phyloP scores from a whole-genome alignment of 2,888 invertebrate genomes.

The Morinoia aosen region DNA sequence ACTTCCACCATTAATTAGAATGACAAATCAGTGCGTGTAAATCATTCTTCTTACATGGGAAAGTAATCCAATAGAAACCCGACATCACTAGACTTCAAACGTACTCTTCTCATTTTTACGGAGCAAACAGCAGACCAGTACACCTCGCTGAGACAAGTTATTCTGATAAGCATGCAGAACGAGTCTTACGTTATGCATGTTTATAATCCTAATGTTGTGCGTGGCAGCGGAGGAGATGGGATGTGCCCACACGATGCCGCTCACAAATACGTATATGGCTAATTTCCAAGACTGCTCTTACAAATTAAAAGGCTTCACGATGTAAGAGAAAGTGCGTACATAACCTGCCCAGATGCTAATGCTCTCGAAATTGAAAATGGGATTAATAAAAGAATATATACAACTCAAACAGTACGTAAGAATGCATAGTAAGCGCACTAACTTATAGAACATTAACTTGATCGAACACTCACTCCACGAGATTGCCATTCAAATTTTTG shows the following conservation, averaged over 20 bases:
- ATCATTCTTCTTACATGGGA: neutral
- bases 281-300: no score
- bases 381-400: no score
- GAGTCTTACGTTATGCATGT: neutral
- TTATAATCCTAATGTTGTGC: neutral
- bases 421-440: neutral
- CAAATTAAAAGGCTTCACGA: no score
- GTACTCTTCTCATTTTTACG: neutral
- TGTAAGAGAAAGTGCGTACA: no score
- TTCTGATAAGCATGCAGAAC: neutral
- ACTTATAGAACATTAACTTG: neutral
- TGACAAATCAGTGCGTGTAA: neutral
- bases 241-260: neutral
- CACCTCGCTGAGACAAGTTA: neutral
- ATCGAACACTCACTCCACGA: neutral
- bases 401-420: neutral
- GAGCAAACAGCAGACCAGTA: neutral
- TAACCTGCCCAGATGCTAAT: no score
- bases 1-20: neutral
- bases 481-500: neutral
- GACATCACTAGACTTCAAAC: neutral
- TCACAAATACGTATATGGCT: neutral
- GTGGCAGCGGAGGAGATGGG: neutral
- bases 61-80: neutral
- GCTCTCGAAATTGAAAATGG: no score